These are phyloP conservation scores for Trichonephila clavipes DNA, from an alignment of 1,140 invertebrate species.

Conservation along the genomic window DNA sequence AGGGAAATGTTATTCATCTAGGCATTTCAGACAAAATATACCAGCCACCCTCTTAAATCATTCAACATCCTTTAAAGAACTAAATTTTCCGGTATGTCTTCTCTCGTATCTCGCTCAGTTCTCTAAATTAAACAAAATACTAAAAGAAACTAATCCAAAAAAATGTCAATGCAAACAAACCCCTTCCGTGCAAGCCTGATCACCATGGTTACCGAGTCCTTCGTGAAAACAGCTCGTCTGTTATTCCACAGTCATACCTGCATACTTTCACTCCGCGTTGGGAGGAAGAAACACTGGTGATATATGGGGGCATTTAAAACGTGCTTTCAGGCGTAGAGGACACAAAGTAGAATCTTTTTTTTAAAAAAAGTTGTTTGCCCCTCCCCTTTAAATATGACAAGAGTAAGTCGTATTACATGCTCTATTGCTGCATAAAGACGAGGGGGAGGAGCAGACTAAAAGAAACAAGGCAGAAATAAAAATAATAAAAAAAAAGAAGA, in stretches of 20 bases:
- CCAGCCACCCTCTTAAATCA: no score
- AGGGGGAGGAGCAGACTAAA: conserved; percentile 37
- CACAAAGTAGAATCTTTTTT: conserved; percentile 70
- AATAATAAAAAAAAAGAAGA: not conserved
- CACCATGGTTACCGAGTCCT: conserved; percentile 62
- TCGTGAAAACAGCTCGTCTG: conserved; percentile 76
- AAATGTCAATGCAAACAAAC: conserved; percentile 74
- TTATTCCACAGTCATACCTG: conserved; percentile 69
- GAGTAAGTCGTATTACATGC: conserved; percentile 75
- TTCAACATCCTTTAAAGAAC: no score
- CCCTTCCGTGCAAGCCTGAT: conserved; percentile 41
- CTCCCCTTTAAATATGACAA: conserved; percentile 67
- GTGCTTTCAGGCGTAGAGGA: conserved; percentile 59
- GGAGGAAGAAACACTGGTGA: conserved; percentile 44
- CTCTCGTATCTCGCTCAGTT: no score
- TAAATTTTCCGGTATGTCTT: no score
- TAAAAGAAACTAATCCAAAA: not conserved
- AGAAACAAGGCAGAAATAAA: not conserved
- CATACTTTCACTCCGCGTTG: conserved; percentile 59
- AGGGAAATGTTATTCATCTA: no score
- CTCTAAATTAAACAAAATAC: not conserved
- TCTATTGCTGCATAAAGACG: conserved; percentile 73
- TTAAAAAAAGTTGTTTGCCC: conserved; percentile 21
- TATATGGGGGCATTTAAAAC: conserved; percentile 74
- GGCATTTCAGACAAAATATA: no score